phyloP scores from a whole-genome alignment of 2,113 vertebrate species.

The Corvus moneduloides region DNA sequence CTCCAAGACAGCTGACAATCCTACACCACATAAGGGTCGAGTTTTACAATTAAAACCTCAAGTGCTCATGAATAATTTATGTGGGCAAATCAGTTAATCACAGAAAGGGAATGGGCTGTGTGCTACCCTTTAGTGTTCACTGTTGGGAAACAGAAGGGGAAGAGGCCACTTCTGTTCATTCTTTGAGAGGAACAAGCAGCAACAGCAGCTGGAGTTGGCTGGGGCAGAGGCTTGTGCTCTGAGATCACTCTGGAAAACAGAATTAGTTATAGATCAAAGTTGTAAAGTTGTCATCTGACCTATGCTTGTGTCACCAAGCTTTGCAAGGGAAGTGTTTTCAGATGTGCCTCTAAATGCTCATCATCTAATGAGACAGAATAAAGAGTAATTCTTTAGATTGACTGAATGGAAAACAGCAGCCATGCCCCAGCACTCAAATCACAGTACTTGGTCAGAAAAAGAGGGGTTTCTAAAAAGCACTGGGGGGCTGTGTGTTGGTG shows the following conservation, averaged over 20 bases:
- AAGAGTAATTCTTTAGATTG: not conserved
- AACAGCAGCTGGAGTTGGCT: not conserved
- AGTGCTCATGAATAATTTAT: not conserved
- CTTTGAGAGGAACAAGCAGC: not conserved
- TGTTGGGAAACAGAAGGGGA: not conserved
- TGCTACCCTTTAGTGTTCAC: not conserved
- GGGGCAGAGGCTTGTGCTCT: not conserved
- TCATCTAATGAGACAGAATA: not conserved
- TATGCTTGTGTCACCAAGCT: not conserved
- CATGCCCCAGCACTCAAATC: not conserved
- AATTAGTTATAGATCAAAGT: not conserved
- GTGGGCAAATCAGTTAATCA: not conserved
- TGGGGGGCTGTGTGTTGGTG: not conserved
- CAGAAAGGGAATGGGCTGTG: not conserved
- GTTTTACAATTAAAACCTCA: not conserved
- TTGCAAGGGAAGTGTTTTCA: not conserved
- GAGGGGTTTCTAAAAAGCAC: not conserved
- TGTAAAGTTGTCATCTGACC: not conserved
- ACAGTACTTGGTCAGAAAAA: not conserved
- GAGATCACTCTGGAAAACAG: conserved; percentile 12
- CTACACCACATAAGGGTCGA: not conserved
- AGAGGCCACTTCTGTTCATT: not conserved
- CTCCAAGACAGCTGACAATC: not conserved
- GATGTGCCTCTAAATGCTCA: not conserved
- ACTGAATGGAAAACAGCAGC: not conserved